Percentiles rank a stretch among this genome's conserved stretches.
phyloP scores from a whole-genome alignment of 2,113 vertebrate species.

The Sciurus niger region DNA sequence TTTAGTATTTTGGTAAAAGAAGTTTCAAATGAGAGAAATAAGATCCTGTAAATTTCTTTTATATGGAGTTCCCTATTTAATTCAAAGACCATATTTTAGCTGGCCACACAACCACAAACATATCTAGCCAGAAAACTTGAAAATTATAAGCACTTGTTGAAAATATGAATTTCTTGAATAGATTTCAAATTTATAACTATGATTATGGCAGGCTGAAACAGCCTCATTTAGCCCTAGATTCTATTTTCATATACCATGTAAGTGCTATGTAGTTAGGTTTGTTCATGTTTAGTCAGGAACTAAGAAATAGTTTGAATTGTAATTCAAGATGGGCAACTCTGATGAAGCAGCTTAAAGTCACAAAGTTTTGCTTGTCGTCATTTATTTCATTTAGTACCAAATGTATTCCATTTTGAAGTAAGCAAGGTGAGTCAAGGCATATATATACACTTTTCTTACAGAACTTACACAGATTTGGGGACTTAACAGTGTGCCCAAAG shows the following conservation, averaged over 20 bases:
- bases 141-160: conserved; percentile 68
- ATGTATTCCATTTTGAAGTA: conserved; percentile 69
- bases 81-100: conserved; percentile 70
- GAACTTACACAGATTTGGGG: conserved; percentile 56
- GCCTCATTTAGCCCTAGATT: conserved; percentile 65
- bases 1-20: conserved; percentile 63
- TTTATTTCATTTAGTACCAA: conserved; percentile 68
- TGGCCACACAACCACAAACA: conserved; percentile 61
- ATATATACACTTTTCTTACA: conserved; percentile 20
- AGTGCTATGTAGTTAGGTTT: conserved; percentile 66
- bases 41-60: conserved; percentile 68
- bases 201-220: conserved; percentile 46
- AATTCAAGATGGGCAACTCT: conserved; percentile 30
- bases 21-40: conserved; percentile 77
- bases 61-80: conserved; percentile 68
- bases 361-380: conserved; percentile 68
- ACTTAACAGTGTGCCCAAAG: conserved; percentile 50
- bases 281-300: conserved; percentile 59
- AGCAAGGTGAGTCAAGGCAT: conserved; percentile 25
- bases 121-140: conserved; percentile 72
- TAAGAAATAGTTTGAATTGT: conserved; percentile 62
- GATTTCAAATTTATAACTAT: conserved; percentile 65
- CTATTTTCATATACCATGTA: conserved; percentile 77
- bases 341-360: conserved; percentile 54
- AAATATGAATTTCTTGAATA: conserved; percentile 68